A percentile compares a stretch with the other conserved stretches of the same genome.
These are phyloP conservation scores for Stegodyphus mimosarum DNA, from an alignment of 1,140 invertebrate species.

Conservation along the genomic window DNA sequence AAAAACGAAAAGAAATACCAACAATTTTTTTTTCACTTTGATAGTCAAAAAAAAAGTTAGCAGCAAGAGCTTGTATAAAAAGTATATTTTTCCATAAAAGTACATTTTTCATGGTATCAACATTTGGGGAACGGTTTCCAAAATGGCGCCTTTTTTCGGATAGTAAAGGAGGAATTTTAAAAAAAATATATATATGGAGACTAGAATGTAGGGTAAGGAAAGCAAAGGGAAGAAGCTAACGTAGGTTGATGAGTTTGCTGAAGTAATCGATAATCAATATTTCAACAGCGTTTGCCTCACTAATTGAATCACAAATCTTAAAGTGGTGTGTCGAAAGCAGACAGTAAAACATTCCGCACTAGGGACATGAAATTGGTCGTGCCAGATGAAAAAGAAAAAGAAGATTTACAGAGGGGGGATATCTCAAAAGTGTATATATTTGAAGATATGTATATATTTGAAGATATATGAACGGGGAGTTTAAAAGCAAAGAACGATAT, in stretches of 20 bases:
- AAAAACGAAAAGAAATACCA: neutral
- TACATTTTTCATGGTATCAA: constrained; percentile 7
- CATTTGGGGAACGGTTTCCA: neutral
- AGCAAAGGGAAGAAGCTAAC: neutral
- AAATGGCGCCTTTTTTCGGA: neutral
- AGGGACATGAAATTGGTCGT: too few species aligned
- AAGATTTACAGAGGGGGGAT: too few species aligned
- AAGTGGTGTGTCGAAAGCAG: neutral
- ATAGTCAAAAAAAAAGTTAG: too few species aligned
- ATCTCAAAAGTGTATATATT: too few species aligned
- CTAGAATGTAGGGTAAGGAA: too few species aligned
- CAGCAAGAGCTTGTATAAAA: too few species aligned
- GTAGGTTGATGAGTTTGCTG: constrained; percentile 12
- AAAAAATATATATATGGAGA: too few species aligned
- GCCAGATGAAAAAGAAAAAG: too few species aligned
- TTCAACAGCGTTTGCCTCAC: constrained; percentile 23
- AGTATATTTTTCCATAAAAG: neutral
- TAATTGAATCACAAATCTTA: constrained; percentile 40
- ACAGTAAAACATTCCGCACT: neutral
- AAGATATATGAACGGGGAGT: too few species aligned
- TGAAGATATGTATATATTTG: too few species aligned
- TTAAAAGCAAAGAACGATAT: too few species aligned
- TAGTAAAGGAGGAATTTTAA: neutral
- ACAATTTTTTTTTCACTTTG: too few species aligned
- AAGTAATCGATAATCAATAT: constrained; percentile 42